Percentiles rank a stretch among this genome's conserved stretches.
Evolutionary conservation across 23 tunicate species (phyloP).

Genomic region (Clavelina lepadiformis): DNA sequence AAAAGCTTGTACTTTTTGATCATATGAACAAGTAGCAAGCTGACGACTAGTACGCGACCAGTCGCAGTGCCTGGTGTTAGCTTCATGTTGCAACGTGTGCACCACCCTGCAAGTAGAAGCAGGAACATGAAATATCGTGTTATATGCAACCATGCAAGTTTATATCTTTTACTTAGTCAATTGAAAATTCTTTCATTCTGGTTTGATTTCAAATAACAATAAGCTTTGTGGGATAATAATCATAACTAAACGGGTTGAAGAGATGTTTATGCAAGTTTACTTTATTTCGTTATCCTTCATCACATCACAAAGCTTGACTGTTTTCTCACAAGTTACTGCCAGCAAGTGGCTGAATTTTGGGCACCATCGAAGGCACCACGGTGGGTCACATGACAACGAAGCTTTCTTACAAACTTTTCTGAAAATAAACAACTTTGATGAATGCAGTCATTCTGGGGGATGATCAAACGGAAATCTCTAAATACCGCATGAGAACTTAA

Average conservation of each 20-base stretch:
- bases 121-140: no score
- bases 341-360: conserved; percentile 69
- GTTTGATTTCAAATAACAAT: no score
- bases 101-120: conserved; percentile 39
- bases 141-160: no score
- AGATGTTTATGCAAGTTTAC: no score
- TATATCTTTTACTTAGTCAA: no score
- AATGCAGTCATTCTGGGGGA: no score
- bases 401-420: conserved; percentile 35
- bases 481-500: not conserved
- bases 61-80: conserved; percentile 26
- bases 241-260: no score
- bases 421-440: not conserved
- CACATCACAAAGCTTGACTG: conserved; percentile 52
- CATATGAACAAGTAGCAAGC: conserved; percentile 33
- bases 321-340: conserved; percentile 38
- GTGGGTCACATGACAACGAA: conserved; percentile 20
- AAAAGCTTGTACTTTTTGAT: conserved; percentile 30
- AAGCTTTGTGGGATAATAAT: no score
- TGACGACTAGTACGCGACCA: conserved; percentile 83
- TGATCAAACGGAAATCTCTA: no score
- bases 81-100: conserved; percentile 11
- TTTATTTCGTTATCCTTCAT: conserved; percentile 38
- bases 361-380: conserved; percentile 80
- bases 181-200: no score